A percentile compares a stretch with the other conserved stretches of the same genome.
Conservation (phyloP, 37 sponge, comb jelly and placozoan species). For the Cliona cf. orientalis region DNA sequence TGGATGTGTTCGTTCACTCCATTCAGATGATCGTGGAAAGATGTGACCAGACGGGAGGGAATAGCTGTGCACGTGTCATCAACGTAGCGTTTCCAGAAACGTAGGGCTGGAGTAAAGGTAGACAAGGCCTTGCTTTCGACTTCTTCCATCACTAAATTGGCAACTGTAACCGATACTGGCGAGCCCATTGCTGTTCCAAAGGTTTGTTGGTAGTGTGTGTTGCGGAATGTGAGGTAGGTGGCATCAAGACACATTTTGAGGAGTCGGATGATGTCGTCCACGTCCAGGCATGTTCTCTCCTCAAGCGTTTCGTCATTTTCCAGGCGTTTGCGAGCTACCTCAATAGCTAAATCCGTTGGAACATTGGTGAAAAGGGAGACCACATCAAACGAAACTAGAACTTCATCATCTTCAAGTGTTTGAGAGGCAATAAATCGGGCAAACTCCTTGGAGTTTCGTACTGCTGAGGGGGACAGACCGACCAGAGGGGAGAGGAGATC, state of each 20-base stretch:
- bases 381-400: constrained; percentile 25
- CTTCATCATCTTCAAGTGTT: background rate
- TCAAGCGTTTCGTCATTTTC: constrained; percentile 10
- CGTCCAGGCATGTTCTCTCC: background rate
- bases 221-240: background rate
- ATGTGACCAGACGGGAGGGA: no score
- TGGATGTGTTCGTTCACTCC: no score
- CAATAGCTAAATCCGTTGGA: constrained; percentile 19
- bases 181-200: no score
- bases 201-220: background rate
- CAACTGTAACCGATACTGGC: constrained; percentile 17
- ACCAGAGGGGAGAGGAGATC: no score
- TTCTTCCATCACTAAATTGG: constrained; percentile 37
- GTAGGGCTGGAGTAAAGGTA: no score
- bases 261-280: background rate
- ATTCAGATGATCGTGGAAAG: no score
- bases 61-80: no score
- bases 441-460: constrained; percentile 15
- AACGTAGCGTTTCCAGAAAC: no score
- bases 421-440: background rate
- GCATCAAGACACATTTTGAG: constrained; percentile 9
- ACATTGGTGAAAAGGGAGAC: constrained; percentile 19
- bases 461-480: no score
- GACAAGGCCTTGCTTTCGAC: no score
- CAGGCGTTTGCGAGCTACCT: constrained; percentile 16